Percentiles rank a stretch among this genome's conserved stretches.
Evolutionary conservation across 2,113 vertebrate genomes (phyloP).

Genomic region (Crotalus helleri): DNA sequence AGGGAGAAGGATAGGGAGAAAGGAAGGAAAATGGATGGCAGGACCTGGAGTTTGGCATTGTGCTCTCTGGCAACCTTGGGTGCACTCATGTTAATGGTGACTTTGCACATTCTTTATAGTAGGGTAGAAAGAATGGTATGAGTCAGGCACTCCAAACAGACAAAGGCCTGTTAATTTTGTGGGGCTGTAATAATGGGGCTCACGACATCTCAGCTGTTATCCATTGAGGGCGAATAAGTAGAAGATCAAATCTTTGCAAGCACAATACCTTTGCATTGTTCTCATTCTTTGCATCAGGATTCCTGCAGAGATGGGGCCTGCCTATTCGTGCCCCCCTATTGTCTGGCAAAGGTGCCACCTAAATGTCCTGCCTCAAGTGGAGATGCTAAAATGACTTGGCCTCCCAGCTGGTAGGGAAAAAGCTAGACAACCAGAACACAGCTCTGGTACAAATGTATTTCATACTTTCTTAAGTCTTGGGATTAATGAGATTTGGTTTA

Average conservation of each 20-base stretch:
- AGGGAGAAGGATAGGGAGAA: not conserved
- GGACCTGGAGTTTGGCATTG: not conserved
- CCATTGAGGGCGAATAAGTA: not conserved
- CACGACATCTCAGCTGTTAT: not conserved
- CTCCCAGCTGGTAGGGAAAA: not conserved
- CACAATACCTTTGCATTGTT: not conserved
- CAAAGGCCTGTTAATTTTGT: not conserved
- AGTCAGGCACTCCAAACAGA: not conserved
- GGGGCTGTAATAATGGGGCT: not conserved
- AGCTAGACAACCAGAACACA: not conserved
- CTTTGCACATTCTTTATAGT: not conserved
- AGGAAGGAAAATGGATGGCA: constrained; percentile 28
- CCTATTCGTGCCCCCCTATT: not conserved
- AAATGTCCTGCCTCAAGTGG: not conserved
- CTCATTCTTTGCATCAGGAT: not conserved
- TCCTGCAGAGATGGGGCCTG: not conserved
- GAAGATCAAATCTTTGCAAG: not conserved
- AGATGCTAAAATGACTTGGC: not conserved
- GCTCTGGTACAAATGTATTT: not conserved
- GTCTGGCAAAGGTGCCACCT: not conserved
- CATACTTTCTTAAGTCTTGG: not conserved
- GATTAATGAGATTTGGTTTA: not conserved
- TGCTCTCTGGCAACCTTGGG: not conserved
- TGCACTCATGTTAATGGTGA: not conserved
- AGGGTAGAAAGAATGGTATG: not conserved